These are phyloP conservation scores for Anguilla anguilla DNA, from an alignment of 2,797 vertebrate genomes.

Conservation along the genomic window DNA sequence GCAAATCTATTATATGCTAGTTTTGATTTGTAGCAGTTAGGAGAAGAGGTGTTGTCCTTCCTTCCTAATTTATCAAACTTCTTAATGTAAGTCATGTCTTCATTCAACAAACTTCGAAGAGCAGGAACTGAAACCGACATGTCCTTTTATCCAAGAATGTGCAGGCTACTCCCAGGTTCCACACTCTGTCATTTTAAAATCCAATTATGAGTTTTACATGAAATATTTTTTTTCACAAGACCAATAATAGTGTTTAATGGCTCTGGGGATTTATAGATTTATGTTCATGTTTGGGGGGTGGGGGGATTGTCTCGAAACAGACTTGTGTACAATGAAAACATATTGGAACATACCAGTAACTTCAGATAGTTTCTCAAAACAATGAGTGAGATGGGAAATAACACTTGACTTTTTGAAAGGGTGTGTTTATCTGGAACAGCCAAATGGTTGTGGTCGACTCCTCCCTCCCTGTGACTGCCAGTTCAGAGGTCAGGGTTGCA, in stretches of 20 bases:
- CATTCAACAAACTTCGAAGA: slow-evolving; percentile 3
- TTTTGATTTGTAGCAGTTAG: neutral
- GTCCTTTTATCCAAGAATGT: slow-evolving; percentile 2
- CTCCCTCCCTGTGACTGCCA: neutral
- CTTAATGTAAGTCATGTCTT: neutral
- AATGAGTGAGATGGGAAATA: neutral
- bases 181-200: neutral
- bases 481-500: neutral
- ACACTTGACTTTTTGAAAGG: neutral
- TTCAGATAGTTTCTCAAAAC: slow-evolving; percentile 25
- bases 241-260: slow-evolving; percentile 18
- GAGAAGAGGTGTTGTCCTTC: neutral
- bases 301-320: neutral
- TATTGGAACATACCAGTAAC: neutral
- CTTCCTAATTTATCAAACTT: neutral
- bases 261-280: neutral
- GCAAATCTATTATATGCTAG: neutral
- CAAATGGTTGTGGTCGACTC: neutral
- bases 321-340: slow-evolving; percentile 1
- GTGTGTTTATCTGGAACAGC: neutral
- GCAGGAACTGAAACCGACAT: neutral
- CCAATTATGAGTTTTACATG: neutral
- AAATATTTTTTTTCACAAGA: slow-evolving; percentile 2
- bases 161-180: neutral
- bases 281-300: neutral